A percentile compares a stretch with the other conserved stretches of the same genome.
These are phyloP conservation scores for Phalacrocorax carbo DNA, from an alignment of 2,113 vertebrate species.

Conservation along the genomic window DNA sequence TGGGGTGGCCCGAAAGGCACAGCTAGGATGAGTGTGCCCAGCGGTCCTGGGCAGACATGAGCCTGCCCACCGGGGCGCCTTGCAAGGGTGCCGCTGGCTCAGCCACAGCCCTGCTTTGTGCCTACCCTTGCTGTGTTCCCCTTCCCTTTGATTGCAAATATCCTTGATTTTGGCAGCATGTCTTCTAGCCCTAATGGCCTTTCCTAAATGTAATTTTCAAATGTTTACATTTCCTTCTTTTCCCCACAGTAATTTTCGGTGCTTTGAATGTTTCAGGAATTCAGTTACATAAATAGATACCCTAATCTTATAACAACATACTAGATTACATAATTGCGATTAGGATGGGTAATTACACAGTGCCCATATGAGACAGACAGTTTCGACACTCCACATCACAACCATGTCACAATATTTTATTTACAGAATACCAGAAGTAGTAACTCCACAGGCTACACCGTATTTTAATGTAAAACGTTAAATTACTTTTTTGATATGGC, in stretches of 20 bases:
- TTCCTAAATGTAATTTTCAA: background rate
- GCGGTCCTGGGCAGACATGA: background rate
- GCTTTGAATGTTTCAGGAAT: slow-evolving; percentile 48
- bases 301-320: slow-evolving; percentile 49
- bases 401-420: slow-evolving; percentile 60
- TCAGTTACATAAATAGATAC: slow-evolving; percentile 41
- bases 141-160: background rate
- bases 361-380: slow-evolving; percentile 46
- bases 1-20: accelerated
- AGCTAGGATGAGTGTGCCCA: accelerated
- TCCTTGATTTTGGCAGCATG: background rate
- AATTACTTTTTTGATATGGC: background rate
- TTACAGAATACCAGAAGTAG: slow-evolving; percentile 36
- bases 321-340: slow-evolving; percentile 58
- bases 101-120: accelerated
- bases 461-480: background rate
- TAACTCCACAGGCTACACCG: background rate
- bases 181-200: background rate
- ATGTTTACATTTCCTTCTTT: background rate
- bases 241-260: background rate
- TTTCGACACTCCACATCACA: slow-evolving; percentile 15
- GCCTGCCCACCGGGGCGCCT: accelerated
- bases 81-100: background rate
- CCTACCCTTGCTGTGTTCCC: accelerated
- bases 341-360: slow-evolving; percentile 61